These are phyloP conservation scores for Cylas formicarius DNA, from an alignment of 1,140 invertebrate genomes.

Conservation along the genomic window DNA sequence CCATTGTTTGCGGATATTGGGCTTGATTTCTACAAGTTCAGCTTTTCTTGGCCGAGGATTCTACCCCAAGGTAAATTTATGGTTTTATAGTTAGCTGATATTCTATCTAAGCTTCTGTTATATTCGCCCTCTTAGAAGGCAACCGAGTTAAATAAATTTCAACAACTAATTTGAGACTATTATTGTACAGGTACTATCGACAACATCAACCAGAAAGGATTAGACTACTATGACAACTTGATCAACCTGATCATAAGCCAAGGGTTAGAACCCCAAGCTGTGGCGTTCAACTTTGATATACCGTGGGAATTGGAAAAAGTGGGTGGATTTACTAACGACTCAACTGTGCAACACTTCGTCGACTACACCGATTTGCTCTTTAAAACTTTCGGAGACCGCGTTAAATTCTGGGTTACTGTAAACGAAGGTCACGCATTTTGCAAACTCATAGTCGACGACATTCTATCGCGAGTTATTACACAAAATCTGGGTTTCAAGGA, in stretches of 20 bases:
- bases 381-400: too few relatives aligned
- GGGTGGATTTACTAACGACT: neutral
- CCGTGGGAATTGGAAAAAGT: neutral
- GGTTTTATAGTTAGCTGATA: too few relatives aligned
- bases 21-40: slow-evolving; percentile 49
- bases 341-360: slow-evolving; percentile 1
- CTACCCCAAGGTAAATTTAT: slow-evolving; percentile 24
- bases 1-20: slow-evolving; percentile 43
- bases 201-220: neutral
- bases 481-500: too few relatives aligned
- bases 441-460: neutral
- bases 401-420: too few relatives aligned
- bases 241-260: neutral
- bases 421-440: neutral
- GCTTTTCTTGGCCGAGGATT: slow-evolving; percentile 51
- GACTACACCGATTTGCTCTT: too few relatives aligned
- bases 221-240: too few relatives aligned
- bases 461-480: neutral
- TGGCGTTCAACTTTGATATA: neutral
- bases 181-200: neutral
- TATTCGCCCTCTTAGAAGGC: too few relatives aligned
- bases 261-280: neutral
- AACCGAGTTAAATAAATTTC: too few relatives aligned
- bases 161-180: too few relatives aligned
- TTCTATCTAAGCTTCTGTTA: too few relatives aligned